These are phyloP conservation scores for Cheilosia variabilis DNA, from an alignment of 2,888 invertebrate genomes.

Conservation along the genomic window DNA sequence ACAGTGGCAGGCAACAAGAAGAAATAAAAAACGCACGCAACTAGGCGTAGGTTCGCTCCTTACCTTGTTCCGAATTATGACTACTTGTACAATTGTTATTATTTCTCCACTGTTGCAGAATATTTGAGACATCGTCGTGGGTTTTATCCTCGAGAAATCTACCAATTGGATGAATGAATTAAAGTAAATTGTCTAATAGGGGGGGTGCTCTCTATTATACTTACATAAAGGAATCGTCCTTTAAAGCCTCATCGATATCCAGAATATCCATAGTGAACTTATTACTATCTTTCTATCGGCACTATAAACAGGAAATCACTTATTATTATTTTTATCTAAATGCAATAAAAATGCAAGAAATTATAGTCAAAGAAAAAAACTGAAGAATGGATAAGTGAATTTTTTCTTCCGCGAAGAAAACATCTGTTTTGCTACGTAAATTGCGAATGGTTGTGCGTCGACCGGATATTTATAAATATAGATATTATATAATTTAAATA, in stretches of 20 bases:
- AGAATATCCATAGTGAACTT: slow-evolving; percentile 81
- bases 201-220: slow-evolving; percentile 56
- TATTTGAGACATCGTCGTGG: slow-evolving; percentile 83
- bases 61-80: slow-evolving; percentile 80
- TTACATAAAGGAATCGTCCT: slow-evolving; percentile 84
- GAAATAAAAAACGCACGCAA: slow-evolving; percentile 43
- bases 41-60: slow-evolving; percentile 66
- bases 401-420: slow-evolving; percentile 43
- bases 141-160: slow-evolving; percentile 83
- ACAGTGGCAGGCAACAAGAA: slow-evolving; percentile 27
- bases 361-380: slow-evolving; percentile 5
- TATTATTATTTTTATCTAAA: slow-evolving; percentile 32
- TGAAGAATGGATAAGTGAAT: slow-evolving; percentile 8
- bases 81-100: slow-evolving; percentile 78
- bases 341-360: slow-evolving; percentile 30
- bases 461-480: slow-evolving; percentile 53
- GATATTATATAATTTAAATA: slow-evolving; percentile 63
- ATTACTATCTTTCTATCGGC: slow-evolving; percentile 50
- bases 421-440: slow-evolving; percentile 61
- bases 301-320: slow-evolving; percentile 35
- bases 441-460: slow-evolving; percentile 24
- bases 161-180: slow-evolving; percentile 52
- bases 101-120: slow-evolving; percentile 83
- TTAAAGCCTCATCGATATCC: slow-evolving; percentile 83
- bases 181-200: slow-evolving; percentile 48